Evolutionary conservation across 2,888 invertebrate genomes (phyloP).

Genomic region (Plagiodera versicolora): DNA sequence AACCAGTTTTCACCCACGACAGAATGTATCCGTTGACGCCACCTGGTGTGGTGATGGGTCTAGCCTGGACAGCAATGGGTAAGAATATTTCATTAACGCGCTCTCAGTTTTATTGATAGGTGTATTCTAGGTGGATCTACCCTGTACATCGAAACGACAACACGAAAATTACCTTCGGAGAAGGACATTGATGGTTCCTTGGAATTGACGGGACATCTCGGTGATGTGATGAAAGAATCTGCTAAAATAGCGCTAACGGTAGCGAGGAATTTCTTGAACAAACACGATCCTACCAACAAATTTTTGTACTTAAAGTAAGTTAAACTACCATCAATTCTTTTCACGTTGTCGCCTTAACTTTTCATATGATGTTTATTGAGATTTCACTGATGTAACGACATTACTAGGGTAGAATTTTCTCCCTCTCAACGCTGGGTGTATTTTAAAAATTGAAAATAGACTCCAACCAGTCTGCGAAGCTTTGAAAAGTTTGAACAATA

Average conservation of each 20-base stretch:
- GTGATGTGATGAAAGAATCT: conserved; percentile 99
- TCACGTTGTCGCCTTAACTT: no score
- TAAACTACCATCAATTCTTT: background rate
- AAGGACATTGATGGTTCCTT: conserved; percentile 64
- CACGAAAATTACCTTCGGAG: conserved; percentile 50
- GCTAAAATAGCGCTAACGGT: conserved; percentile 93
- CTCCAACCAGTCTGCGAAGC: no score
- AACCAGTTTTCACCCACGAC: conserved; percentile 94
- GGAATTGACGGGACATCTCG: conserved; percentile 93
- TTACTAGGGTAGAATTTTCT: no score
- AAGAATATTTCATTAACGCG: conserved; percentile 35
- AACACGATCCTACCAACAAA: conserved; percentile 67
- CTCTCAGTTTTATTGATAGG: no score
- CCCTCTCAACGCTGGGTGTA: no score
- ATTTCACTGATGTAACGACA: no score
- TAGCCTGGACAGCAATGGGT: conserved; percentile 99
- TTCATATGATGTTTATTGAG: no score
- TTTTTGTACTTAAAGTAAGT: conserved; percentile 74
- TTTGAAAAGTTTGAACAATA: no score
- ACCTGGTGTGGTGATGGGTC: conserved; percentile 96
- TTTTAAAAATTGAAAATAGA: no score
- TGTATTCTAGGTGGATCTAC: conserved; percentile 82
- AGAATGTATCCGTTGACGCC: conserved; percentile 93
- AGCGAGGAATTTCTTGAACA: conserved; percentile 76
- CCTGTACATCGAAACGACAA: conserved; percentile 87